Conservation (phyloP, 2,888 invertebrate species). For the Drosophila aldrichi region DNA sequence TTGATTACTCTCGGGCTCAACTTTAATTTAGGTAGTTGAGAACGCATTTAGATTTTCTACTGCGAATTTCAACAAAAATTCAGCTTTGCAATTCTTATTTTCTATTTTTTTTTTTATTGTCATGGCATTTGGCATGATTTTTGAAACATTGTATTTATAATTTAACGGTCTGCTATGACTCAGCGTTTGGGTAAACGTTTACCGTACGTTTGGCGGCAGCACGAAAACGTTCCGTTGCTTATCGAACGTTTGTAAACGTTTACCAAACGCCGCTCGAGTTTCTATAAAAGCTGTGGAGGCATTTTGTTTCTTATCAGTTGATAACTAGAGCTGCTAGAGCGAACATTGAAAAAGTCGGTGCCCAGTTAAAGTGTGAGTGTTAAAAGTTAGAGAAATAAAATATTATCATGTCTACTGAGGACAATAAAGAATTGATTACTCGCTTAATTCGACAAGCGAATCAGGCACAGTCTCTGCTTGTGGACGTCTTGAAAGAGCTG, state of each 20-base stretch:
- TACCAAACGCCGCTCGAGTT: slow-evolving; percentile 15
- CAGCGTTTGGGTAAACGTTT: slow-evolving; percentile 39
- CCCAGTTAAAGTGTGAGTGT: neutral
- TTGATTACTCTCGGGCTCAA: neutral
- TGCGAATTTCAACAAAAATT: slow-evolving; percentile 27
- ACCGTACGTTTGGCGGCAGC: slow-evolving; percentile 7
- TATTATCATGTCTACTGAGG: slow-evolving; percentile 18
- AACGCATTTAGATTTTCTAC: slow-evolving; percentile 64
- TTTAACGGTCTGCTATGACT: slow-evolving; percentile 25
- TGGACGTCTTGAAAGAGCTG: slow-evolving; percentile 19
- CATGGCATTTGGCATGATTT: slow-evolving; percentile 51
- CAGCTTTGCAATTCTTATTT: slow-evolving; percentile 13
- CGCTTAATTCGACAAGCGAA: slow-evolving; percentile 26
- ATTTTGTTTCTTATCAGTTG: slow-evolving; percentile 34
- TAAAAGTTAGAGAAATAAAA: neutral
- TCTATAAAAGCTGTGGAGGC: slow-evolving; percentile 41
- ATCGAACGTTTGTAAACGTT: slow-evolving; percentile 36
- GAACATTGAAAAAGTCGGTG: slow-evolving; percentile 17
- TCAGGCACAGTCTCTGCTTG: slow-evolving; percentile 25
- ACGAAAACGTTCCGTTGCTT: slow-evolving; percentile 28
- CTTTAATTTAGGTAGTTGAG: slow-evolving; percentile 43
- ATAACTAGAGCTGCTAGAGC: slow-evolving; percentile 8
- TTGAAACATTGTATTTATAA: slow-evolving; percentile 45
- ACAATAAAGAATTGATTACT: slow-evolving; percentile 8
- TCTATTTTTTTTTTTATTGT: slow-evolving; percentile 30